A percentile compares a stretch with the other conserved stretches of the same genome.
These are phyloP conservation scores for Morbakka virulenta DNA, from an alignment of 30 jellyfish, hydroid and myxozoan genomes.

Conservation along the genomic window DNA sequence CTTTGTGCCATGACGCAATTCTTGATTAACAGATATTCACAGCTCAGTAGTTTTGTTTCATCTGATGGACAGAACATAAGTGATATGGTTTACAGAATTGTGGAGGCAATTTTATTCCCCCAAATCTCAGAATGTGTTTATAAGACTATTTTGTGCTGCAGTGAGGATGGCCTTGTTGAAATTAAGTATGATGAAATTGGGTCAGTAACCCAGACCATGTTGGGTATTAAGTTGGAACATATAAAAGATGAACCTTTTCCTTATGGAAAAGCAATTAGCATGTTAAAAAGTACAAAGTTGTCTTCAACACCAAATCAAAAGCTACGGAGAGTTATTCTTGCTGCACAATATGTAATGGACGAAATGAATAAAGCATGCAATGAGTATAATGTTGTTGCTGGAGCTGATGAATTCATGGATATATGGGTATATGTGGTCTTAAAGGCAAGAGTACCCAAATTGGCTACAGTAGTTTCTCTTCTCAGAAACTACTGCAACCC, in stretches of 20 bases:
- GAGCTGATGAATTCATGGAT: slow-evolving; percentile 88
- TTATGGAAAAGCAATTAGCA: slow-evolving; percentile 51
- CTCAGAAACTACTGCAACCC: slow-evolving; percentile 80
- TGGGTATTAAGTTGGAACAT: slow-evolving; percentile 39
- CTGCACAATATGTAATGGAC: slow-evolving; percentile 50
- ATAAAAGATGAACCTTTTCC: slow-evolving; percentile 37
- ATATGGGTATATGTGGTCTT: slow-evolving; percentile 70
- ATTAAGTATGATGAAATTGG: slow-evolving; percentile 20
- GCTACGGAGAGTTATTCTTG: slow-evolving; percentile 33
- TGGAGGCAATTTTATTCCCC: slow-evolving; percentile 62
- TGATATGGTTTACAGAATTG: no score
- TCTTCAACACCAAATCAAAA: slow-evolving; percentile 58
- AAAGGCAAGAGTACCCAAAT: slow-evolving; percentile 55
- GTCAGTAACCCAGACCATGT: not conserved
- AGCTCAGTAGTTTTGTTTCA: not conserved
- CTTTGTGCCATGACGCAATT: slow-evolving; percentile 64
- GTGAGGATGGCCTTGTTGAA: slow-evolving; percentile 24
- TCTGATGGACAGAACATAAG: no score
- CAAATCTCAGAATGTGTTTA: slow-evolving; percentile 27
- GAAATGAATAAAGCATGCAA: slow-evolving; percentile 27
- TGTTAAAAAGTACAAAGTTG: slow-evolving; percentile 10
- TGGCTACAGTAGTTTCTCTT: slow-evolving; percentile 35
- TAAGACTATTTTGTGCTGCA: not conserved
- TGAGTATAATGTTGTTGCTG: slow-evolving; percentile 48
- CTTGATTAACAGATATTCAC: slow-evolving; percentile 28